Base-by-base conservation (phyloP, 2,888 invertebrate species). In the Vandiemenella viatica region DNA sequence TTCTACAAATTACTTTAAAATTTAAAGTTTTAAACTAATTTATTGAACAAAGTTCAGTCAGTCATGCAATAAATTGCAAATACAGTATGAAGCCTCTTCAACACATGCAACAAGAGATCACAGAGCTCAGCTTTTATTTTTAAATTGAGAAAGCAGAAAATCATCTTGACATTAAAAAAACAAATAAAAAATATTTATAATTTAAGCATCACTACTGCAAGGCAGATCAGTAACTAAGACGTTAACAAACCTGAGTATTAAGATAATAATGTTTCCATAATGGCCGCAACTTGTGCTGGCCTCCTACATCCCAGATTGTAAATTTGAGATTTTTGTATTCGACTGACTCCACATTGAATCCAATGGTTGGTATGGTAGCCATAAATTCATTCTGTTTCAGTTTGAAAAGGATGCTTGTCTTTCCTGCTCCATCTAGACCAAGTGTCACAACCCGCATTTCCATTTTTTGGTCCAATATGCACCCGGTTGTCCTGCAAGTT, bases 231-330 rank as follows among this genome's bases (percentile, higher is more conserved):
- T 15, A 38, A 44, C 47, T 49, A 48, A 62, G n/a, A n/a, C n/a
- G n/a, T n/a, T n/a, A n/a, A n/a, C n/a, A n/a, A 48, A 62, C 70
- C 63, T 75, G 75, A 18, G 75, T 74, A 60, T 75, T 75, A 50
- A 73, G 67, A 56, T 73, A 75, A 55, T 76, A 75, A 58, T 75
- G 75, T 55, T 72, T 74, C 76, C 76, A 76, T 2, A 75, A 60
- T 15, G 75, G 75, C 49, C 76, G 57, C 17, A 75, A 65, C 57
- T 75, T 76, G 37, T 71, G 71, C 56, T 74, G 73, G 5, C 76
- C 76, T 3, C 75, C 75, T n/a, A 75, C 75, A 58, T 75, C 75
- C 75, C 75, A 75, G 18, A 75, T 66, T 1, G 74, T 75, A 50
- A 75, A 69, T 52, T 71, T 70, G 37, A 74, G 64, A 60, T 74